Base-by-base conservation (phyloP, 2,113 vertebrate species). In the Laterallus jamaicensis region DNA sequence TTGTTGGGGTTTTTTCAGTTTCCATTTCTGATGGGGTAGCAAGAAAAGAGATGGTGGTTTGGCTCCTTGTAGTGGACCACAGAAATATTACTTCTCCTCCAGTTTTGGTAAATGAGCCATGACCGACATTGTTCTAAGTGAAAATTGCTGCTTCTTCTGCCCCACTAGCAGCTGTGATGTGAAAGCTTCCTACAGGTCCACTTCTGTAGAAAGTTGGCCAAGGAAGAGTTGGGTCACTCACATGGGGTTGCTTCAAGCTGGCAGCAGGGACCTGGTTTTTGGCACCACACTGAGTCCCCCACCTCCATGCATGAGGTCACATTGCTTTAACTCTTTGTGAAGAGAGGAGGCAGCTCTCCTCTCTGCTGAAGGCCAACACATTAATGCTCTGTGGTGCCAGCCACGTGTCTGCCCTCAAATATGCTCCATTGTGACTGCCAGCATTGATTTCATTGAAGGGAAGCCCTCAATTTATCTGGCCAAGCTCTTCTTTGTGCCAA, bases 241-340 rank as follows among this genome's bases (percentile, higher is more conserved):
- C 1, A 1, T 1, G 5, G 29, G 67, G 49, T 66, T 76, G 12
- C 59, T 73, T 76, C 40, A 90, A 55, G 44, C 42, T 88, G 62
- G 59, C 37, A 71, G 35, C 54, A 37, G 15, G 4, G 25, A 86
- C 24, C 21, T 58, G 14, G 5, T 1, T 83, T 93, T 69, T 78
- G 60, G 40, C 25, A 58, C 10, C 14, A 6, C 0, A 0, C 26
- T 74, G 40, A 14, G 6, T 2, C 12, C 1, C 4, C 4, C 3
- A n/a, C 5, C n/a, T 67, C 50, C 18, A 3, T 52, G 62, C 10
- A 15, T 35, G 44, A 77, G 15, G 21, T 92, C 47, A 31, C 50
- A 63, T 66, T 0, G 0, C 22, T 88, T 86, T 56, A 92, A 83
- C 56, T 49, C 69, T 89, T 82, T 70, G 7, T 70, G 32, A 31